Evolutionary conservation across 1,140 invertebrate genomes (phyloP).

Genomic region (Pseudomyrmex gracilis): DNA sequence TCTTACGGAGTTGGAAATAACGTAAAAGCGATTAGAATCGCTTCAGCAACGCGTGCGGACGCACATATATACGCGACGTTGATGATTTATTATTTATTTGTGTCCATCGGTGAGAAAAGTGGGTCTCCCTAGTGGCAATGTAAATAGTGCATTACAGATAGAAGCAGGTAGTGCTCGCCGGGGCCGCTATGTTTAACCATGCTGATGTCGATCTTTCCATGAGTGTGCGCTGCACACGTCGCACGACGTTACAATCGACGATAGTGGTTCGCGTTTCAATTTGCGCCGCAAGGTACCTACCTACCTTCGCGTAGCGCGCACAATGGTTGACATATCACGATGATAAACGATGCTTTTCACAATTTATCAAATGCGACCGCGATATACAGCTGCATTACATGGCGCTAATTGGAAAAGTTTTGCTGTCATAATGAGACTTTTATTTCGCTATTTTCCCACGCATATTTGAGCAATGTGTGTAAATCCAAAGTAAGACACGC

Average conservation of each 20-base stretch:
- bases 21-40: neutral
- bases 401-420: conserved; percentile 53
- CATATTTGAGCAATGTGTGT: conserved; percentile 3
- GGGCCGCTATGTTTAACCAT: conserved; percentile 67
- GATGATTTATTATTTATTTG: conserved; percentile 80
- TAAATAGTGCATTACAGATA: conserved; percentile 70
- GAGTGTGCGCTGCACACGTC: neutral
- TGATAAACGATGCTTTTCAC: conserved; percentile 52
- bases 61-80: conserved; percentile 3
- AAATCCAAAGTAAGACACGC: conserved; percentile 4
- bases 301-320: conserved; percentile 13
- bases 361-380: conserved; percentile 48
- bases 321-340: conserved; percentile 44
- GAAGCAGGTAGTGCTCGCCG: conserved; percentile 58
- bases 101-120: conserved; percentile 67
- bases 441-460: conserved; percentile 15
- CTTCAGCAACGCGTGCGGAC: neutral
- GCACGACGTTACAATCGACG: conserved; percentile 37
- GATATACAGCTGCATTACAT: conserved; percentile 42
- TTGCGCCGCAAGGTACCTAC: conserved; percentile 25
- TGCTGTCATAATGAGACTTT: conserved; percentile 13
- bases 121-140: conserved; percentile 64
- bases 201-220: conserved; percentile 63
- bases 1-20: conserved; percentile 20
- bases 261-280: conserved; percentile 40